phyloP scores from a whole-genome alignment of 2,888 invertebrate genomes.

The Clanis bilineata region DNA sequence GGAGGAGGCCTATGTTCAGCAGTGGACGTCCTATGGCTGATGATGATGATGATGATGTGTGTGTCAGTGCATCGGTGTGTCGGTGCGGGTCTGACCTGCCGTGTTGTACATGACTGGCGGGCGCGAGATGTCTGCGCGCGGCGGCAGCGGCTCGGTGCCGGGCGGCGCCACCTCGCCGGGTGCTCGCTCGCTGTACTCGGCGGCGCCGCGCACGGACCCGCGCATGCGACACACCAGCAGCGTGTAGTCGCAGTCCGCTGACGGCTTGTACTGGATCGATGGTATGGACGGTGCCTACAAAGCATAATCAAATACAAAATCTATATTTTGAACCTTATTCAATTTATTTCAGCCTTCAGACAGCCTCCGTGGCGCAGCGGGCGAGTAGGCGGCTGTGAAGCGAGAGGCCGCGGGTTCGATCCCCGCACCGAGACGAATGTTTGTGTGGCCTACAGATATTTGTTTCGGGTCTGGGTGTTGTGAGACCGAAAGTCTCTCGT shows the following conservation, averaged over 20 bases:
- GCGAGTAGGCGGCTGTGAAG: too few relatives aligned
- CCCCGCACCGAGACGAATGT: too few relatives aligned
- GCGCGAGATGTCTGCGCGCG: slow-evolving; percentile 45
- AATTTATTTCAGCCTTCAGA: too few relatives aligned
- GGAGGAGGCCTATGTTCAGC: too few relatives aligned
- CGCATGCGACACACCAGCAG: slow-evolving; percentile 93
- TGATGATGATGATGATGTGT: too few relatives aligned
- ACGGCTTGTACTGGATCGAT: slow-evolving; percentile 89
- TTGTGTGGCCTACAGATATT: too few relatives aligned
- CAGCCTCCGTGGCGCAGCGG: too few relatives aligned
- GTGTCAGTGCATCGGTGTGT: too few relatives aligned
- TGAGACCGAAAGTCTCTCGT: too few relatives aligned
- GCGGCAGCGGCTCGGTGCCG: slow-evolving; percentile 61
- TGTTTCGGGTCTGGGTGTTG: too few relatives aligned
- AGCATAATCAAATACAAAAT: background rate
- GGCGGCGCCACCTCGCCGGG: slow-evolving; percentile 68
- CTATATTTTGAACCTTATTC: background rate
- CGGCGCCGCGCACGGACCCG: slow-evolving; percentile 62
- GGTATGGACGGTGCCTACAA: slow-evolving; percentile 81
- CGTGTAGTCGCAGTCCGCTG: slow-evolving; percentile 93
- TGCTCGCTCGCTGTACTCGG: slow-evolving; percentile 35
- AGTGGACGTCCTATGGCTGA: too few relatives aligned
- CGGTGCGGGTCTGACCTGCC: slow-evolving; percentile 22
- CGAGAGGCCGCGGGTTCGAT: too few relatives aligned
- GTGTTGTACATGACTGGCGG: slow-evolving; percentile 66